Percentiles rank a stretch among this genome's conserved stretches.
These are phyloP conservation scores for Antechinus stuartii DNA, from an alignment of 2,113 vertebrate genomes.

Conservation along the genomic window DNA sequence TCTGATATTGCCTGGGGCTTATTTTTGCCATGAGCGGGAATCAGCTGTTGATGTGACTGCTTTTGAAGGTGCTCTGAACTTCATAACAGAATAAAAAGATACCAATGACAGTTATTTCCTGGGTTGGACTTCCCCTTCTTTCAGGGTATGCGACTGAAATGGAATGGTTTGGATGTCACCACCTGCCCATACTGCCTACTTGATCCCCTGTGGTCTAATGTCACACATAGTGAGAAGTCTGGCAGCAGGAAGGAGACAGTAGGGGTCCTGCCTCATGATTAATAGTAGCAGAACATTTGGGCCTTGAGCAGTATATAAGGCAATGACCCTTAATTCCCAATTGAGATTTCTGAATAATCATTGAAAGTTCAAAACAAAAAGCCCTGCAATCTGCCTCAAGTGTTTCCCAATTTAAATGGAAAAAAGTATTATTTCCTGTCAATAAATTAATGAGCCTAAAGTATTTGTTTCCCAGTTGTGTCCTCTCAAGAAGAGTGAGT, in stretches of 20 bases:
- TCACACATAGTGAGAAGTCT: slow-evolving; percentile 55
- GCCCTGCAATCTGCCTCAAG: fast-evolving
- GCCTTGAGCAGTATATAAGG: neutral
- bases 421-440: neutral
- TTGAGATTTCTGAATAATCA: neutral
- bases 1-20: neutral
- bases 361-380: neutral
- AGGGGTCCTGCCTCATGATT: neutral
- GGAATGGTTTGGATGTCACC: neutral
- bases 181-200: neutral
- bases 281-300: neutral
- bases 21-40: slow-evolving; percentile 31
- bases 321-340: neutral
- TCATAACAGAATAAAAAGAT: neutral
- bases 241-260: neutral
- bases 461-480: neutral
- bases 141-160: neutral
- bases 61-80: slow-evolving; percentile 47
- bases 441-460: neutral
- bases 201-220: slow-evolving; percentile 33
- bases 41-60: slow-evolving; percentile 46
- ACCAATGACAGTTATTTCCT: slow-evolving; percentile 40
- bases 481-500: neutral
- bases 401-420: neutral
- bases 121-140: neutral